These are phyloP conservation scores for Ceryle rudis DNA, from an alignment of 2,797 vertebrate genomes.

Conservation along the genomic window DNA sequence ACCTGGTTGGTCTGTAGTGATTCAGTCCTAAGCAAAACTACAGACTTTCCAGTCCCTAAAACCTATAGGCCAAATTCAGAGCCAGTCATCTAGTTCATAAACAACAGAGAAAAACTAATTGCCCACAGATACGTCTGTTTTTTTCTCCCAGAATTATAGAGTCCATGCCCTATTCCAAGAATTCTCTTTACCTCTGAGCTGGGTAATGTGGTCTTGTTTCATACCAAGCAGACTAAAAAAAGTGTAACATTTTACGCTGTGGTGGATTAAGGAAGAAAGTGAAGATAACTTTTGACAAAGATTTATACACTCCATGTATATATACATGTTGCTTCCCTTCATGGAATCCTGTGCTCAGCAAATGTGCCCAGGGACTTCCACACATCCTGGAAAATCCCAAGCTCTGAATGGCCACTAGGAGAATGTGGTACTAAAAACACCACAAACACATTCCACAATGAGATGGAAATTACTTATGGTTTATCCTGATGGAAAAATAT, in stretches of 20 bases:
- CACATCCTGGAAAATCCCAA: neutral
- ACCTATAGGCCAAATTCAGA: neutral
- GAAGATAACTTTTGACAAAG: neutral
- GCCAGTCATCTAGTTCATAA: neutral
- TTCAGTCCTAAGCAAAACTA: neutral
- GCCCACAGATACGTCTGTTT: accelerated
- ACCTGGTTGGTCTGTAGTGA: neutral
- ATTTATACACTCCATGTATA: neutral
- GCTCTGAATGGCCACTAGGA: neutral
- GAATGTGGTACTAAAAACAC: neutral
- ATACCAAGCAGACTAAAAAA: neutral
- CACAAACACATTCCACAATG: neutral
- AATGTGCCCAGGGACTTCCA: neutral
- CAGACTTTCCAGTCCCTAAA: neutral
- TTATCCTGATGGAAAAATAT: neutral
- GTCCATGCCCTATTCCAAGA: neutral
- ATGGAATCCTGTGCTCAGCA: neutral
- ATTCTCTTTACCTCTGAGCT: neutral
- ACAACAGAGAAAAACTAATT: neutral
- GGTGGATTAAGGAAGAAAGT: neutral
- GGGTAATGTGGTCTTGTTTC: neutral
- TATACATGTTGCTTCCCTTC: neutral
- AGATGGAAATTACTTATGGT: neutral
- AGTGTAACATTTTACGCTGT: neutral
- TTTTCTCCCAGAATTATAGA: neutral